Conservation (phyloP, 1,140 invertebrate genomes). For the Gerris buenoi region DNA sequence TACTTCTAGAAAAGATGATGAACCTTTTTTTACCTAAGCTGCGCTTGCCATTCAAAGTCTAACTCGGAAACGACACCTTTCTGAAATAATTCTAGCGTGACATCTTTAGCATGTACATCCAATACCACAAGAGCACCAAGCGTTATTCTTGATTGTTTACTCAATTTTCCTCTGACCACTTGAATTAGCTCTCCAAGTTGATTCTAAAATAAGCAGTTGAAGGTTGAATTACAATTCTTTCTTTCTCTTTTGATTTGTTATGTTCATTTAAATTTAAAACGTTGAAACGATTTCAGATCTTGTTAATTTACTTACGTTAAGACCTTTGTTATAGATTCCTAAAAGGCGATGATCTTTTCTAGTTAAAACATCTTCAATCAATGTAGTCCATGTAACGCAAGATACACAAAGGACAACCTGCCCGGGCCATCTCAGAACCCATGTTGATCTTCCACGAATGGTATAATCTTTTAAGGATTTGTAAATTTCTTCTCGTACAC, state of each 20-base stretch:
- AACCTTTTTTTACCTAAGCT: too few relatives aligned
- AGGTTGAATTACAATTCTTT: not conserved
- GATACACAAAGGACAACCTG: slow-evolving; percentile 71
- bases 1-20: too few relatives aligned
- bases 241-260: too few relatives aligned
- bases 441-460: slow-evolving; percentile 44
- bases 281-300: not conserved
- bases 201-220: slow-evolving; percentile 23
- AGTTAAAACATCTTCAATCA: slow-evolving; percentile 52
- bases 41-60: slow-evolving; percentile 83
- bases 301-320: slow-evolving; percentile 25
- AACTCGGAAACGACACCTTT: slow-evolving; percentile 51
- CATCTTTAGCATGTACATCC: slow-evolving; percentile 82
- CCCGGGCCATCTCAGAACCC: slow-evolving; percentile 74
- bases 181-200: slow-evolving; percentile 38
- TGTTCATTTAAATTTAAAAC: not conserved
- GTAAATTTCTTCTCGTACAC: slow-evolving; percentile 53
- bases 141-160: slow-evolving; percentile 54
- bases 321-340: slow-evolving; percentile 35
- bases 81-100: slow-evolving; percentile 55
- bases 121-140: slow-evolving; percentile 76
- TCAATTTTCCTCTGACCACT: slow-evolving; percentile 39
- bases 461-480: slow-evolving; percentile 55
- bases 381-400: slow-evolving; percentile 75
- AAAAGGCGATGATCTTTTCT: slow-evolving; percentile 38